A percentile compares a stretch with the other conserved stretches of the same genome.
Evolutionary conservation across 2,888 invertebrate species (phyloP).

Genomic region (Agriopis aurantiaria): DNA sequence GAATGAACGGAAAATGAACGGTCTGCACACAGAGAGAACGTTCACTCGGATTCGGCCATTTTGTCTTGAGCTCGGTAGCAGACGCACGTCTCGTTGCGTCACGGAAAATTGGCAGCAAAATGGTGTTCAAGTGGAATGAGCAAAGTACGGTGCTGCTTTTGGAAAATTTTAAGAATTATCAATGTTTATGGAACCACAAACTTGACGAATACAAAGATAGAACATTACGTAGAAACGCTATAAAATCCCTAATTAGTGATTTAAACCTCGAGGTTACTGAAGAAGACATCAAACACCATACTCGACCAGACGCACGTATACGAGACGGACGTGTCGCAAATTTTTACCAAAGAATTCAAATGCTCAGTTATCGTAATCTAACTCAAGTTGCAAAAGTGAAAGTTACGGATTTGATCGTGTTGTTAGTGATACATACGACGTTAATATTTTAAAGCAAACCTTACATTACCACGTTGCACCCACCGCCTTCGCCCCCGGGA

Average conservation of each 20-base stretch:
- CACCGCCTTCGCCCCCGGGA: no score
- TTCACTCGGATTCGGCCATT: slow-evolving; percentile 45
- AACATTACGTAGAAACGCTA: slow-evolving; percentile 41
- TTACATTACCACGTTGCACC: no score
- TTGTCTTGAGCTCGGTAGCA: slow-evolving; percentile 36
- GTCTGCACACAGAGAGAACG: slow-evolving; percentile 43
- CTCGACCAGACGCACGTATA: no score
- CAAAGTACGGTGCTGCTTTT: slow-evolving; percentile 42
- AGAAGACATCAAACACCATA: slow-evolving; percentile 36
- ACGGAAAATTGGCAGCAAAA: slow-evolving; percentile 32
- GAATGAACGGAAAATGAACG: slow-evolving; percentile 45
- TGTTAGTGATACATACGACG: no score
- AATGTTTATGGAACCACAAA: slow-evolving; percentile 46
- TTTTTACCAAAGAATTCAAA: no score
- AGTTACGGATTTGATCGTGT: no score
- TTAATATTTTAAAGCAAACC: no score
- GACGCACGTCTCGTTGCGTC: slow-evolving; percentile 28
- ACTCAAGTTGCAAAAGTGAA: no score
- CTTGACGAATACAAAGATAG: slow-evolving; percentile 44
- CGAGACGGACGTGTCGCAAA: no score
- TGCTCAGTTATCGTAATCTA: no score
- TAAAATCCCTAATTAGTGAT: slow-evolving; percentile 46
- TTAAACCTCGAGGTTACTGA: slow-evolving; percentile 42
- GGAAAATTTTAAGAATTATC: slow-evolving; percentile 45
- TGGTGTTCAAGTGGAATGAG: slow-evolving; percentile 47